Percentiles rank a stretch among this genome's conserved stretches.
Evolutionary conservation across 2,888 invertebrate species (phyloP).

Genomic region (Patella depressa): DNA sequence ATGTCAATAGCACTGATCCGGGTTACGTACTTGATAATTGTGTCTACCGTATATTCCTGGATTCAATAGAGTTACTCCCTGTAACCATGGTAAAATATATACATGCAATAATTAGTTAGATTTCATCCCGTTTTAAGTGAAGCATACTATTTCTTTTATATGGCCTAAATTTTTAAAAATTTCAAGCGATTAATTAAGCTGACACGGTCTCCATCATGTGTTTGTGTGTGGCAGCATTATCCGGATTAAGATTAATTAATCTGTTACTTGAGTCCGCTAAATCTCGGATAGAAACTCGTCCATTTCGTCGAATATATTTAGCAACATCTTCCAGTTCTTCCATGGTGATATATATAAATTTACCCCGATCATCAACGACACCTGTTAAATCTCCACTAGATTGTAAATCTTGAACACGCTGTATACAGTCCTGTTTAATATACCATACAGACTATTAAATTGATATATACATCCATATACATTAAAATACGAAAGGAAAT

Average conservation of each 20-base stretch:
- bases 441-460: background rate
- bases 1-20: no score
- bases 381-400: slow-evolving; percentile 88
- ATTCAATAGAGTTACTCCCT: no score
- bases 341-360: slow-evolving; percentile 96
- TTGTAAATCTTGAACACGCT: slow-evolving; percentile 87
- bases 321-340: slow-evolving; percentile 93
- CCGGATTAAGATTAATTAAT: slow-evolving; percentile 83
- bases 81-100: no score
- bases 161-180: no score
- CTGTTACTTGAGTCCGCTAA: slow-evolving; percentile 94
- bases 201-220: slow-evolving; percentile 35
- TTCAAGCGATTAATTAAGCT: background rate
- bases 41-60: no score
- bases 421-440: slow-evolving; percentile 71
- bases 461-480: no score
- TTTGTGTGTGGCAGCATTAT: slow-evolving; percentile 52
- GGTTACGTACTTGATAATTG: no score
- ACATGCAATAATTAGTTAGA: no score
- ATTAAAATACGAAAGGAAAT: background rate
- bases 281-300: slow-evolving; percentile 93
- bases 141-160: no score
- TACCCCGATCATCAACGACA: slow-evolving; percentile 98
- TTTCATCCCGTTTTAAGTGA: no score
- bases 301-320: slow-evolving; percentile 93